A percentile compares a stretch with the other conserved stretches of the same genome.
Evolutionary conservation across 1,140 invertebrate genomes (phyloP).

Genomic region (Alviniconcha marisindica): DNA sequence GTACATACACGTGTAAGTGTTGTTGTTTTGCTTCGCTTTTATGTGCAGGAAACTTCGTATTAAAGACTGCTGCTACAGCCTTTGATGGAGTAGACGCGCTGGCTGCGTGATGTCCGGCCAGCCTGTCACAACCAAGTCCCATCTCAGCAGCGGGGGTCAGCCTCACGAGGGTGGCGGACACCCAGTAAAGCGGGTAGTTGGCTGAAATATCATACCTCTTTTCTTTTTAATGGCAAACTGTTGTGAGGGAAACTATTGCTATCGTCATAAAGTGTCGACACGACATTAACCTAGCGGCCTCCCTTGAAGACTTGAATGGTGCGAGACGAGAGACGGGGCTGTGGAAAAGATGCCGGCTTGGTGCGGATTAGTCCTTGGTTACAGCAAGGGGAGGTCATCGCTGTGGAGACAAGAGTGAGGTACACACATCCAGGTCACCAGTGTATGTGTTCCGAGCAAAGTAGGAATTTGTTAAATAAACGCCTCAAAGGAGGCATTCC

Average conservation of each 20-base stretch:
- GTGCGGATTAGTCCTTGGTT: too few relatives aligned
- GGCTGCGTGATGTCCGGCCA: neutral
- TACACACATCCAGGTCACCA: too few relatives aligned
- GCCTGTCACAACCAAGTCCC: neutral
- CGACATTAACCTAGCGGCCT: neutral
- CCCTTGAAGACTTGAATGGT: slow-evolving; percentile 4
- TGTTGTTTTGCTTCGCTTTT: too few relatives aligned
- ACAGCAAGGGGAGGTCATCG: too few relatives aligned
- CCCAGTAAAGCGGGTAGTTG: neutral
- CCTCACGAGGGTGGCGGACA: slow-evolving; percentile 9
- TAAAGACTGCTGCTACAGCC: too few relatives aligned
- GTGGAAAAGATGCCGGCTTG: neutral
- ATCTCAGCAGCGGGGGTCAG: neutral
- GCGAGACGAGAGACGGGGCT: neutral
- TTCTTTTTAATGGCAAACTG: neutral
- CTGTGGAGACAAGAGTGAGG: too few relatives aligned
- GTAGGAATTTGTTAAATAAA: too few relatives aligned
- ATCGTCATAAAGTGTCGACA: slow-evolving; percentile 12
- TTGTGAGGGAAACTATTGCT: neutral
- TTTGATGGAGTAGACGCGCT: too few relatives aligned
- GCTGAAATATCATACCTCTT: neutral
- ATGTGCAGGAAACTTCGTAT: too few relatives aligned
- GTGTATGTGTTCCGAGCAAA: too few relatives aligned
- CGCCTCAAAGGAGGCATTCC: too few relatives aligned
- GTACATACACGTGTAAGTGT: too few relatives aligned